Percentiles rank a stretch among this genome's conserved stretches.
These are phyloP conservation scores for Vidua macroura DNA, from an alignment of 2,113 vertebrate genomes.

Conservation along the genomic window DNA sequence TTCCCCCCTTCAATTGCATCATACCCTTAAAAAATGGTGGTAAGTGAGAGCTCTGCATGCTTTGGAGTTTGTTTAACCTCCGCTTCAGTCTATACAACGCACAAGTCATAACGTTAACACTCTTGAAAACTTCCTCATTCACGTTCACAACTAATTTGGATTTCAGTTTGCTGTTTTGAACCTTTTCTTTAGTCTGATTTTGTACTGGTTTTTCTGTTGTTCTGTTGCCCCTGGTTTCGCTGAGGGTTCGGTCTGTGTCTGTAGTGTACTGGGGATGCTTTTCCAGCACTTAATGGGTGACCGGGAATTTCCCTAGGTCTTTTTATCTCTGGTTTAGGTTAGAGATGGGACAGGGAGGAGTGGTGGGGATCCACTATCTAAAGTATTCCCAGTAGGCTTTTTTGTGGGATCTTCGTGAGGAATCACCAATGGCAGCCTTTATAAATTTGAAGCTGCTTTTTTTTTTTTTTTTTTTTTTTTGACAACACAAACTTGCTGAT, in stretches of 20 bases:
- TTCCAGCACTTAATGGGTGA: not conserved
- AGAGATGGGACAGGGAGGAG: not conserved
- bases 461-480: too few species aligned
- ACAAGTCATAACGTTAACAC: constrained; percentile 83
- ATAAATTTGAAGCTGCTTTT: not conserved
- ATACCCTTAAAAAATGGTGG: constrained; percentile 92
- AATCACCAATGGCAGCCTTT: not conserved
- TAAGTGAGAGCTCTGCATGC: constrained; percentile 97
- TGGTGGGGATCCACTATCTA: not conserved
- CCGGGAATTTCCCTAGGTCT: not conserved
- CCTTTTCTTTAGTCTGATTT: constrained; percentile 73
- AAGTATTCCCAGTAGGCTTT: not conserved
- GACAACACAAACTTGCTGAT: not conserved
- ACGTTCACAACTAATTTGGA: constrained; percentile 84
- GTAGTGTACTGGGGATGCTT: constrained; percentile 56
- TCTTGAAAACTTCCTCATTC: constrained; percentile 77
- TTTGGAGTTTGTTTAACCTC: constrained; percentile 89
- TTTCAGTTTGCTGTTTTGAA: constrained; percentile 79
- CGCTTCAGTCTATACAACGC: constrained; percentile 85
- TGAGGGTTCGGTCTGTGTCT: constrained; percentile 62
- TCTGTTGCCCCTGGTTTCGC: constrained; percentile 67
- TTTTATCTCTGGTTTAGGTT: not conserved
- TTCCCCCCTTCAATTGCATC: constrained; percentile 87
- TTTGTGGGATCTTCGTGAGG: constrained; percentile 4
- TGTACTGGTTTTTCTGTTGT: constrained; percentile 69